A percentile compares a stretch with the other conserved stretches of the same genome.
Evolutionary conservation across 2,113 vertebrate genomes (phyloP).

Genomic region (Oceanodroma tethys): DNA sequence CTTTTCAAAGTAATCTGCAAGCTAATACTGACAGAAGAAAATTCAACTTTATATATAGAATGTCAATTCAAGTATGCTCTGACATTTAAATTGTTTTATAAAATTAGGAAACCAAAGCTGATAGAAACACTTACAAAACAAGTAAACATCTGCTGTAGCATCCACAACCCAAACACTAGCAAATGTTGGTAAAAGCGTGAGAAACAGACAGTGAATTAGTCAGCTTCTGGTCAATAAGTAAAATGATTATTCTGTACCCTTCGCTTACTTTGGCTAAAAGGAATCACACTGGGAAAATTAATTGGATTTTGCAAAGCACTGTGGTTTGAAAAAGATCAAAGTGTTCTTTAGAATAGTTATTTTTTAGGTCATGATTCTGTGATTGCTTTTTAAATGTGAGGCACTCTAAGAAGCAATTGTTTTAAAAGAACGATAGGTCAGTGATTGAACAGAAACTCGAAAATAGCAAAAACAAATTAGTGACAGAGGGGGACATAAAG

Average conservation of each 20-base stretch:
- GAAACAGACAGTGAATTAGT: background rate
- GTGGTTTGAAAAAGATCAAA: background rate
- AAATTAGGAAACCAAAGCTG: background rate
- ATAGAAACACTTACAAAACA: background rate
- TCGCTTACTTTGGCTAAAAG: background rate
- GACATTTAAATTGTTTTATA: background rate
- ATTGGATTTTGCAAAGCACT: slow-evolving; percentile 24
- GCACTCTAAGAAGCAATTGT: background rate
- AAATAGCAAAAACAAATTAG: background rate
- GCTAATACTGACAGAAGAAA: background rate
- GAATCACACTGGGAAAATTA: slow-evolving; percentile 32
- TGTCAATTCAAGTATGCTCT: background rate
- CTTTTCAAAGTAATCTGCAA: background rate
- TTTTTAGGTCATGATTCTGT: background rate
- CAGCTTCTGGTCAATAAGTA: background rate
- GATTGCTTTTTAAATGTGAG: background rate
- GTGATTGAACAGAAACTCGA: background rate
- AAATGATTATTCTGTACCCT: background rate
- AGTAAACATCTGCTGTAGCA: background rate
- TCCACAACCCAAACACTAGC: background rate
- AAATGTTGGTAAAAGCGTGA: background rate
- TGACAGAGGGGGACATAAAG: background rate
- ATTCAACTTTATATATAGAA: background rate
- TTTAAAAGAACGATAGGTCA: background rate
- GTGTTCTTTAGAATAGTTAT: background rate